A percentile compares a stretch with the other conserved stretches of the same genome.
phyloP scores from a whole-genome alignment of 1,140 invertebrate genomes.

The Sycophaga agraensis region DNA sequence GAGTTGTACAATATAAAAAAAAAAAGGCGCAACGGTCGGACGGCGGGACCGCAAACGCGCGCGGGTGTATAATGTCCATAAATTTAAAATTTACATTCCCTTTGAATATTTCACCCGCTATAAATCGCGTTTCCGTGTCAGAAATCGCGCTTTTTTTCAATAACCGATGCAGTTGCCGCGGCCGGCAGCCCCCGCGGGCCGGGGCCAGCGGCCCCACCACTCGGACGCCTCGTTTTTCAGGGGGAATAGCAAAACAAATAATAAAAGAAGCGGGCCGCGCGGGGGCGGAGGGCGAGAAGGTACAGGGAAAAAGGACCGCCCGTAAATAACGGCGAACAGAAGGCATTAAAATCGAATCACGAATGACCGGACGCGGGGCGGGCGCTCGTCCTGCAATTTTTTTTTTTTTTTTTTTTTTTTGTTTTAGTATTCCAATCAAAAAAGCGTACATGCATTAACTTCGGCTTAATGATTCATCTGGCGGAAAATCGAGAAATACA shows the following conservation, averaged over 20 bases:
- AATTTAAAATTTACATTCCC: slow-evolving; percentile 26
- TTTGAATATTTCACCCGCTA: slow-evolving; percentile 24
- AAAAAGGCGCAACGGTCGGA: too few relatives aligned
- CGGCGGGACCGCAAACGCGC: too few relatives aligned
- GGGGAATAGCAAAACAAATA: slow-evolving; percentile 5
- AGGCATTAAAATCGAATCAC: slow-evolving; percentile 20
- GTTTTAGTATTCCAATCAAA: too few relatives aligned
- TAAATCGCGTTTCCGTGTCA: slow-evolving; percentile 27
- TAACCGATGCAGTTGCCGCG: slow-evolving; percentile 13
- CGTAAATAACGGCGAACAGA: slow-evolving; percentile 7
- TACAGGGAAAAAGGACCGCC: background rate
- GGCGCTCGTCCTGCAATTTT: too few relatives aligned
- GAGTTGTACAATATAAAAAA: too few relatives aligned
- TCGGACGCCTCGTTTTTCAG: slow-evolving; percentile 11
- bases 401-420: too few relatives aligned
- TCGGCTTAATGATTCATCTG: too few relatives aligned
- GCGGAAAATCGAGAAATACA: too few relatives aligned
- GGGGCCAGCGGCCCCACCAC: background rate
- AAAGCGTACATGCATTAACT: too few relatives aligned
- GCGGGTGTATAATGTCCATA: slow-evolving; percentile 17
- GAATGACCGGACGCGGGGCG: background rate
- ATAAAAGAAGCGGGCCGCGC: background rate
- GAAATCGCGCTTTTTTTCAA: slow-evolving; percentile 24
- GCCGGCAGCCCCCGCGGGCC: background rate
- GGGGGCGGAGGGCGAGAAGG: background rate